These are phyloP conservation scores for Hyles euphorbiae DNA, from an alignment of 1,140 invertebrate genomes.

Conservation along the genomic window DNA sequence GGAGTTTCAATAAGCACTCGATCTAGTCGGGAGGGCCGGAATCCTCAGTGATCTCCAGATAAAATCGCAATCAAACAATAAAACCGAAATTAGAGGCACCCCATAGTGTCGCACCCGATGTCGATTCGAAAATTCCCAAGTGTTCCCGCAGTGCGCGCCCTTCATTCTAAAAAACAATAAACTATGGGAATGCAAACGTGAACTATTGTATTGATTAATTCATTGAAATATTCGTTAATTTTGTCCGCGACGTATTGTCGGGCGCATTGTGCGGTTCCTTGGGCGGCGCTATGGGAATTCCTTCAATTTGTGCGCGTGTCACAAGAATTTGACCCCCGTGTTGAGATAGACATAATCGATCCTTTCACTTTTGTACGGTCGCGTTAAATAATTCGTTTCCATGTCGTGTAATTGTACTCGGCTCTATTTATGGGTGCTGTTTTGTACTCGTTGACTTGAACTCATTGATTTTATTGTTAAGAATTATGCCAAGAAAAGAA, in stretches of 20 bases:
- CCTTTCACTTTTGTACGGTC: conserved; percentile 37
- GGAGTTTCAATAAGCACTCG: conserved; percentile 43
- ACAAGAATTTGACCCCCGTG: conserved; percentile 48
- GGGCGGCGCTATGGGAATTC: conserved; percentile 63
- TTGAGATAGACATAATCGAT: conserved; percentile 42
- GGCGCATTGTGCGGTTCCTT: conserved; percentile 46
- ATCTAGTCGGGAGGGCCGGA: conserved; percentile 35
- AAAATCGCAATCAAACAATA: conserved; percentile 55
- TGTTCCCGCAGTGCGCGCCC: conserved; percentile 37
- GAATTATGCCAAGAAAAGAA: background rate
- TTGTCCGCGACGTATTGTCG: conserved; percentile 39
- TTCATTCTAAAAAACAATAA: conserved; percentile 57
- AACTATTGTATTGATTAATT: conserved; percentile 69
- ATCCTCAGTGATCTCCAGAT: conserved; percentile 59
- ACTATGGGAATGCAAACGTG: conserved; percentile 62
- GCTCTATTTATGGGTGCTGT: conserved; percentile 3
- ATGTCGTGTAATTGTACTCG: conserved; percentile 46
- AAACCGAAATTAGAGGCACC: conserved; percentile 55
- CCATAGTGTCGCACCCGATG: conserved; percentile 46
- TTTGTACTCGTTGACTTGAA: background rate
- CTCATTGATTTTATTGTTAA: background rate
- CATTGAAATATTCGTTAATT: conserved; percentile 59
- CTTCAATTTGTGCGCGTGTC: conserved; percentile 67
- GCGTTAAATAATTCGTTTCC: conserved; percentile 45
- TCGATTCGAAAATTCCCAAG: conserved; percentile 43